These are phyloP conservation scores for Megalonaias nervosa DNA, from an alignment of 1,140 invertebrate genomes.

Conservation along the genomic window DNA sequence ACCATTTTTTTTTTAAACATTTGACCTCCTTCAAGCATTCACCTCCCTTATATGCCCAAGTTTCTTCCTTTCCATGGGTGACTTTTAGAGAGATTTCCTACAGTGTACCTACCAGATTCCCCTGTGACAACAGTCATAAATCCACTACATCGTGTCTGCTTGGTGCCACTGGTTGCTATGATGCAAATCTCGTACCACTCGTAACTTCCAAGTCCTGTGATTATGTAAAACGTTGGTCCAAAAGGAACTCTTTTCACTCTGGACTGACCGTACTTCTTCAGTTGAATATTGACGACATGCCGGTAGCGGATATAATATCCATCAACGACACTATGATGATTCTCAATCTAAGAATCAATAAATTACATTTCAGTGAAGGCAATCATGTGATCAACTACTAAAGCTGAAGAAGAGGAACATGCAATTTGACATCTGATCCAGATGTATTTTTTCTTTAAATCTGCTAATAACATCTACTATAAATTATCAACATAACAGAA, in stretches of 20 bases:
- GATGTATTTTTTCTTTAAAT: too few relatives aligned
- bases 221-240: constrained; percentile 74
- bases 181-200: constrained; percentile 86
- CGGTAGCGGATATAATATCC: constrained; percentile 92
- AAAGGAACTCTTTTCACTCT: constrained; percentile 56
- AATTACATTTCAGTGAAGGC: too few relatives aligned
- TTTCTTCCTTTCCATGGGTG: too few relatives aligned
- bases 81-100: not conserved
- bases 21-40: too few relatives aligned
- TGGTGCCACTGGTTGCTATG: constrained; percentile 75
- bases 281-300: constrained; percentile 34
- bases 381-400: too few relatives aligned
- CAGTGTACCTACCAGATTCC: constrained; percentile 71
- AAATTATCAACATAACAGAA: too few relatives aligned
- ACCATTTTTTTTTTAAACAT: too few relatives aligned
- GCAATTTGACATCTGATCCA: too few relatives aligned
- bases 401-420: too few relatives aligned
- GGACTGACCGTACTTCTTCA: constrained; percentile 38
- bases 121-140: constrained; percentile 70
- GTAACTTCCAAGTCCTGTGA: constrained; percentile 84
- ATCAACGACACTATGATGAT: constrained; percentile 76
- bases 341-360: constrained; percentile 46
- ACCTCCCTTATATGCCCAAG: too few relatives aligned
- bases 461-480: too few relatives aligned
- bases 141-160: constrained; percentile 83